Evolutionary conservation across 2,113 vertebrate genomes (phyloP), one percentile per base, ranked within the genome.

Genomic region (Phalacrocorax pelagicus): DNA sequence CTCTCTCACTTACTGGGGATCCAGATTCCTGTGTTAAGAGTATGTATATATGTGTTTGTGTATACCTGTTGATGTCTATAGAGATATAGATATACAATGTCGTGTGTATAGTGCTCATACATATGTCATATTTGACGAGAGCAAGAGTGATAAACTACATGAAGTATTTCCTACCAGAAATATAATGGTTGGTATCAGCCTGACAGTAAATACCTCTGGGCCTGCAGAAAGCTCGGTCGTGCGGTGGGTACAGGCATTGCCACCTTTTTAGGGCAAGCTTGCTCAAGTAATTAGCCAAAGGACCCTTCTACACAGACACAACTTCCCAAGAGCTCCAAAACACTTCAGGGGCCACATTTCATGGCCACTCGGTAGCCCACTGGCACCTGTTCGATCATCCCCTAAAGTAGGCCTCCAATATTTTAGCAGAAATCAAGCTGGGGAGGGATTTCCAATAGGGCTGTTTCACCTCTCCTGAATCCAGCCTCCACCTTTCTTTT

Each of bases 281-380:
- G 54, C 81, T 52, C 0, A 0, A 61, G 36, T 18, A 75, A 87
- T 62, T 59, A 88, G 52, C 81, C 89, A 86, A 70, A 58, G 3
- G 23, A 91, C 40, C 40, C 30, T 82, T 86, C 83, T 93, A 70
- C 82, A 88, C 81, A 94, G 96, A 78, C 77, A 59, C 61, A 89
- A 49, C 66, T 59, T 93, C 86, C 59, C 71, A 42, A 71, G 85
- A 82, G 69, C 66, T 82, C 61, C 38, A 47, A 59, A 90, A 69
- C 0, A 0, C 23, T 80, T 75, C 27, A 15, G 66, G 21, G 51
- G 14, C 29, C 67, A 71, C 17, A 4, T 54, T 80, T 83, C 29
- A 38, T 24, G 51, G 38, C 63, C 42, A 40, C 18, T 15, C 3
- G 1, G 22, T 32, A 86, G 55, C 29, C 70, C 38, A 7, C 19